A percentile compares a stretch with the other conserved stretches of the same genome.
Evolutionary conservation across 2,888 invertebrate species (phyloP).

Genomic region (Micoletzkya japonica): DNA sequence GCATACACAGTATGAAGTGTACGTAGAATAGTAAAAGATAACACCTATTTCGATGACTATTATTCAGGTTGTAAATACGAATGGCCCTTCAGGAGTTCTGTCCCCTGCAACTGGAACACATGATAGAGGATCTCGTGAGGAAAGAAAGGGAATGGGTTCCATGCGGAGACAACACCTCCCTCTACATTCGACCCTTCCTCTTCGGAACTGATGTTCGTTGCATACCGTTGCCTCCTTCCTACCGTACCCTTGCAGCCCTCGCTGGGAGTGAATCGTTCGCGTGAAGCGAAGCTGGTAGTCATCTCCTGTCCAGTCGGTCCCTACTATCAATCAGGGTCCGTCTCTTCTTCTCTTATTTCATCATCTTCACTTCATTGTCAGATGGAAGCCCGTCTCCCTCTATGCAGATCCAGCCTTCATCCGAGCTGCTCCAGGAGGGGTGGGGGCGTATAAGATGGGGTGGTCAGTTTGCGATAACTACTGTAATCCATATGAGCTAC

Average conservation of each 20-base stretch:
- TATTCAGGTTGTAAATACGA: background rate
- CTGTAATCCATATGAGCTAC: too few relatives aligned
- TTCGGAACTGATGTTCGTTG: constrained; percentile 89
- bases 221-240: background rate
- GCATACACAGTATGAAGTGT: background rate
- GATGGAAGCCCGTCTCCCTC: constrained; percentile 78
- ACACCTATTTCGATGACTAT: background rate
- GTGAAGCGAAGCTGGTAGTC: constrained; percentile 82
- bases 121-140: constrained; percentile 79
- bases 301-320: constrained; percentile 88
- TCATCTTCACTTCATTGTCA: constrained; percentile 35
- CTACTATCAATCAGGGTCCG: constrained; percentile 74
- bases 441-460: constrained; percentile 90
- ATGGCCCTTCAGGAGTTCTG: constrained; percentile 74
- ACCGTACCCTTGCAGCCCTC: constrained; percentile 74
- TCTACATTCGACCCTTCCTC: constrained; percentile 89
- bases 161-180: constrained; percentile 78
- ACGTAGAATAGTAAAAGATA: background rate
- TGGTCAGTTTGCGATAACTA: constrained; percentile 73
- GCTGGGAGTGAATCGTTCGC: constrained; percentile 83
- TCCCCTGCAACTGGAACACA: constrained; percentile 79
- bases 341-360: background rate
- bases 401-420: constrained; percentile 84
- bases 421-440: constrained; percentile 80
- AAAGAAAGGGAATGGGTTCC: constrained; percentile 97